These are phyloP conservation scores for Otis tarda DNA, from an alignment of 2,113 vertebrate species.

Conservation along the genomic window DNA sequence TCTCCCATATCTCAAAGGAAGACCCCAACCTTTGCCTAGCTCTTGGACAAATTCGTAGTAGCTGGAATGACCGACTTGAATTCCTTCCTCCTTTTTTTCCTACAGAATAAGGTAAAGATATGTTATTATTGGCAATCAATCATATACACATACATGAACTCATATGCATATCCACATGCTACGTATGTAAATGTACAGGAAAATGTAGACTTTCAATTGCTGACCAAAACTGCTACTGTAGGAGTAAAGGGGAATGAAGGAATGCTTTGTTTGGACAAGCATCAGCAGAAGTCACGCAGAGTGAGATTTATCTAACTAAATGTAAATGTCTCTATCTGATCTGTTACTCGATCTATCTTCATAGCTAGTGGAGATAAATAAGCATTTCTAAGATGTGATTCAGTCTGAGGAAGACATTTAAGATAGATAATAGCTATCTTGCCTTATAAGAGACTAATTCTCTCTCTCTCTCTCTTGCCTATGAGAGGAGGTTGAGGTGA, in stretches of 20 bases:
- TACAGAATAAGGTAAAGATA: not conserved
- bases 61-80: not conserved
- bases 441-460: not conserved
- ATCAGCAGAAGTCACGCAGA: not conserved
- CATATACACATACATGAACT: not conserved
- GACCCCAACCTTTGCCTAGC: not conserved
- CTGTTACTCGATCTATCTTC: not conserved
- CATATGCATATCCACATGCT: too few relatives aligned
- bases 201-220: not conserved
- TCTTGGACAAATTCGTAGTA: not conserved
- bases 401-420: not conserved
- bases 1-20: not conserved
- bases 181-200: not conserved
- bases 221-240: not conserved
- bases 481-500: not conserved
- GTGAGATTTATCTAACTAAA: not conserved
- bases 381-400: not conserved
- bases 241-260: not conserved
- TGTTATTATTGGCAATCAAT: not conserved
- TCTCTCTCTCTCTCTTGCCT: not conserved
- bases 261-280: not conserved
- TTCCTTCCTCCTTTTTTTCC: not conserved
- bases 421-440: not conserved
- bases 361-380: not conserved
- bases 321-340: rapidly evolving